phyloP scores from a whole-genome alignment of 2,797 vertebrate genomes.

The Cottoperca gobio region DNA sequence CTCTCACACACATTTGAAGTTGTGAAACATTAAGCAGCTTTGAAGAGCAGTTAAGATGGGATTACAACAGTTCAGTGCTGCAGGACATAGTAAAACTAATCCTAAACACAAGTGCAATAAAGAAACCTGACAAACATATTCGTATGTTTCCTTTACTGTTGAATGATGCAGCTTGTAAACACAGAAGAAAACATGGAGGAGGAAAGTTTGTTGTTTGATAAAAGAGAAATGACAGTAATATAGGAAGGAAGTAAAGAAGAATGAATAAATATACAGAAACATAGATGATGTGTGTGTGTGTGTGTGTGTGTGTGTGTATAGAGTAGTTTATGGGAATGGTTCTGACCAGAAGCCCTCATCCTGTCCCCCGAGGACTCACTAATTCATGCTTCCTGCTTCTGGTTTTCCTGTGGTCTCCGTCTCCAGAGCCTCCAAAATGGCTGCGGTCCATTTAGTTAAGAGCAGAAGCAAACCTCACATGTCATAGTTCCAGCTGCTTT shows the following conservation, averaged over 20 bases:
- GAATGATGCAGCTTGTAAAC: background rate
- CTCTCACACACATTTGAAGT: background rate
- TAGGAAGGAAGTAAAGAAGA: too few species aligned
- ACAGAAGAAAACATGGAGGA: background rate
- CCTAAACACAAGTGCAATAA: background rate
- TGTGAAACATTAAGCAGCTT: constrained; percentile 47
- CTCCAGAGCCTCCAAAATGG: constrained; percentile 30
- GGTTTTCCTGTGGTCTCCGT: constrained; percentile 24
- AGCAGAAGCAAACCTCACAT: constrained; percentile 33
- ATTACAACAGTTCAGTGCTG: constrained; percentile 5
- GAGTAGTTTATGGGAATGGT: constrained; percentile 62
- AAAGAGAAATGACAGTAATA: background rate
- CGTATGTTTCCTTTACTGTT: background rate
- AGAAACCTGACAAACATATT: too few species aligned
- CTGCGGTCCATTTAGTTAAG: constrained; percentile 35
- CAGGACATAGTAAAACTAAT: background rate
- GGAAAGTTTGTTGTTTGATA: too few species aligned
- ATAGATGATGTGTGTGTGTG: constrained; percentile 17
- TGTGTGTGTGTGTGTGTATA: constrained; percentile 30
- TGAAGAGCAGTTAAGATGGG: constrained; percentile 20
- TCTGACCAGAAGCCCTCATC: constrained; percentile 59
- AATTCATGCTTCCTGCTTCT: constrained; percentile 60
- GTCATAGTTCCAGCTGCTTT: background rate
- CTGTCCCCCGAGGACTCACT: constrained; percentile 57
- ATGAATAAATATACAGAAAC: too few species aligned